Evolutionary conservation across 1,140 invertebrate genomes (phyloP).

Genomic region (Arion vulgaris): DNA sequence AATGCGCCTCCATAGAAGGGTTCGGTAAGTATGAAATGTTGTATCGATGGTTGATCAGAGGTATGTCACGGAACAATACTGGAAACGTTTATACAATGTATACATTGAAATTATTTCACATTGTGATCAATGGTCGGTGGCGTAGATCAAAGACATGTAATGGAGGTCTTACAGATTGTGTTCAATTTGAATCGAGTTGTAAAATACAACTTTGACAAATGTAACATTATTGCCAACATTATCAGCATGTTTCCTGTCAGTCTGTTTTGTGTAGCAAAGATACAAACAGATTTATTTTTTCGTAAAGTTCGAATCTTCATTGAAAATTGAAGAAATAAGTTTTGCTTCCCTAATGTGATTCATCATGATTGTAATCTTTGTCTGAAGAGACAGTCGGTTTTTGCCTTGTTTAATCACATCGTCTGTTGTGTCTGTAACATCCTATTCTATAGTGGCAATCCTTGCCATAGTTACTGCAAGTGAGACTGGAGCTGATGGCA

Average conservation of each 20-base stretch:
- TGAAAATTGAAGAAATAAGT: no score
- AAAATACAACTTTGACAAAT: not conserved
- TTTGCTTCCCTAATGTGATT: no score
- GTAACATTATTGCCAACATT: not conserved
- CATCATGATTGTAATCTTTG: no score
- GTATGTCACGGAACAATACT: not conserved
- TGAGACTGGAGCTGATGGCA: no score
- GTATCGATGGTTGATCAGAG: not conserved
- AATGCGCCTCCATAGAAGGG: not conserved
- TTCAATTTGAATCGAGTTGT: not conserved
- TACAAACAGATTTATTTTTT: no score
- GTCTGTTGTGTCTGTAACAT: no score
- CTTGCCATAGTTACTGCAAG: no score
- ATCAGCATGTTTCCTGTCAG: not conserved
- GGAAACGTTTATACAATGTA: not conserved
- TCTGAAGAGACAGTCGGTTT: no score
- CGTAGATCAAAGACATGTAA: not conserved
- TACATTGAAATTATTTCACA: not conserved
- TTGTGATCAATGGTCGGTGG: not conserved
- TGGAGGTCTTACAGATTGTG: not conserved
- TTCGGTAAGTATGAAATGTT: conserved; percentile 6
- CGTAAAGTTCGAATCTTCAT: no score
- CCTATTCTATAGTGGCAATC: no score
- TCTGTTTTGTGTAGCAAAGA: not conserved
- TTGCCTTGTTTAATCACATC: no score